Evolutionary conservation across 2,113 vertebrate species (phyloP).

Genomic region (Choloepus hoffmanni): DNA sequence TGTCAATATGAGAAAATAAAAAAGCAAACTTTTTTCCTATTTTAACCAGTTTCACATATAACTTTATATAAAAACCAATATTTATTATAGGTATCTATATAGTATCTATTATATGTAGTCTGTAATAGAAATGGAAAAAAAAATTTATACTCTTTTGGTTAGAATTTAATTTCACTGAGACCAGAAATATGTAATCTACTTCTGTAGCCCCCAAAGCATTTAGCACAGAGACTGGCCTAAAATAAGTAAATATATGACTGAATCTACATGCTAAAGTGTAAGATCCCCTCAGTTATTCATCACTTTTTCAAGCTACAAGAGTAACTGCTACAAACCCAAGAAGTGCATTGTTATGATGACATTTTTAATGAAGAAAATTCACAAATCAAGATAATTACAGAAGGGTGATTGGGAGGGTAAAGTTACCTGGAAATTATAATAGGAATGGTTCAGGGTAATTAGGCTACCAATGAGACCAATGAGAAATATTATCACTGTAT

Average conservation of each 20-base stretch:
- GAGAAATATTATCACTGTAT: background rate
- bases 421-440: background rate
- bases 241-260: background rate
- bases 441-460: background rate
- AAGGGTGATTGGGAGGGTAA: background rate
- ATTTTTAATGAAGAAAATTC: background rate
- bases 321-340: background rate
- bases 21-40: background rate
- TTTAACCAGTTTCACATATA: background rate
- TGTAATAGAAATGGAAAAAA: constrained; percentile 33
- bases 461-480: background rate
- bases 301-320: background rate
- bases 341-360: background rate
- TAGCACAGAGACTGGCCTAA: background rate
- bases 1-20: constrained; percentile 29
- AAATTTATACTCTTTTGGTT: background rate
- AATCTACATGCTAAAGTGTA: background rate
- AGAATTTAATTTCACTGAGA: background rate
- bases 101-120: background rate
- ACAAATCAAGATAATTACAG: background rate
- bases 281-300: background rate
- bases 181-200: background rate
- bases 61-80: background rate
- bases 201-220: background rate
- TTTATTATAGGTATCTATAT: too few relatives aligned